These are phyloP conservation scores for Noctua janthe DNA, from an alignment of 2,888 invertebrate species.

Conservation along the genomic window DNA sequence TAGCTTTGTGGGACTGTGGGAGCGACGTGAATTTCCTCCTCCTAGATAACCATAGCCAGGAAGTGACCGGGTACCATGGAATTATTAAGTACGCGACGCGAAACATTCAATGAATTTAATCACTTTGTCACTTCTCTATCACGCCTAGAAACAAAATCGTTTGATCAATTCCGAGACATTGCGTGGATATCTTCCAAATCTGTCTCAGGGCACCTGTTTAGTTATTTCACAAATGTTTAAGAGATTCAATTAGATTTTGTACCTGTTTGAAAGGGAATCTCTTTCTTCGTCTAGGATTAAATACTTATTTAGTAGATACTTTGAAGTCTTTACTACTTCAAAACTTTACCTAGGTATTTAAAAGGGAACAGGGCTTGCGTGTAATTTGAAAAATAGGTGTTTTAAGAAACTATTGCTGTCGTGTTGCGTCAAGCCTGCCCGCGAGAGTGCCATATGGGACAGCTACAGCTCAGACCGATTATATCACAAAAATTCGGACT, in stretches of 20 bases:
- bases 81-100: conserved; percentile 1
- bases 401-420: too few relatives aligned
- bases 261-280: conserved; percentile 17
- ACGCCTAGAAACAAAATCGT: conserved; percentile 35
- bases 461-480: too few relatives aligned
- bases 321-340: not conserved
- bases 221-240: conserved; percentile 38
- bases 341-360: too few relatives aligned
- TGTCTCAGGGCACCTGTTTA: conserved; percentile 8
- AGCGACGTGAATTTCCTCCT: not conserved
- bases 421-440: too few relatives aligned
- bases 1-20: not conserved
- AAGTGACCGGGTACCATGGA: not conserved
- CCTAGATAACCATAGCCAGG: not conserved
- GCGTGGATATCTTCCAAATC: not conserved
- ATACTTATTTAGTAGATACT: conserved; percentile 9
- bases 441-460: too few relatives aligned
- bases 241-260: conserved; percentile 20
- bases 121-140: conserved; percentile 11
- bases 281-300: conserved; percentile 13
- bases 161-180: conserved; percentile 45
- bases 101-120: conserved; percentile 41
- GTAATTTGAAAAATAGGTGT: too few relatives aligned
- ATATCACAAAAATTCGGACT: too few relatives aligned
- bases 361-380: too few relatives aligned